phyloP scores from a whole-genome alignment of 2,113 vertebrate genomes.

The Gnathonemus echidnorhynchus region DNA sequence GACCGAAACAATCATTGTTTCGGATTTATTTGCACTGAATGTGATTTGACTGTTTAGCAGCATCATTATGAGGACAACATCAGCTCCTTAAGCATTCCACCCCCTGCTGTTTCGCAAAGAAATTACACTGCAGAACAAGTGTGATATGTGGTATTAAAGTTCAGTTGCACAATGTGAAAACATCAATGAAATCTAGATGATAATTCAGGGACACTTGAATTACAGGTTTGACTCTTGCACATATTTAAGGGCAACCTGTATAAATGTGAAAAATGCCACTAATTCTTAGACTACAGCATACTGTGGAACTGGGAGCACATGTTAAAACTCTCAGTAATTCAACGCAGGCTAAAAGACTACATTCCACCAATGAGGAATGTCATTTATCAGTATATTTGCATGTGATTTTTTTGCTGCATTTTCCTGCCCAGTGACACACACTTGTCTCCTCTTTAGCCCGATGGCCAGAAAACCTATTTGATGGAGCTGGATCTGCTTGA shows the following conservation, averaged over 20 bases:
- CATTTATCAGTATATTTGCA: neutral
- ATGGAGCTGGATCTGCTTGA: constrained; percentile 79
- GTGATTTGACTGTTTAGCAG: neutral
- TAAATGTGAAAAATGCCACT: neutral
- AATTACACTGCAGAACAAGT: neutral
- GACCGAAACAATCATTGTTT: neutral
- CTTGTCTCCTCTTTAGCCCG: constrained; percentile 47
- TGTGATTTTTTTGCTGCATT: neutral
- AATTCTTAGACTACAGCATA: neutral
- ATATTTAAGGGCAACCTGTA: neutral
- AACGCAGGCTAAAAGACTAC: neutral
- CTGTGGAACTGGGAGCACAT: neutral
- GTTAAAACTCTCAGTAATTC: neutral
- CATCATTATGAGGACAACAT: neutral
- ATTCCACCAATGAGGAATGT: neutral
- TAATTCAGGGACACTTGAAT: neutral
- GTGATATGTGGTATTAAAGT: neutral
- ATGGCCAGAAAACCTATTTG: constrained; percentile 33
- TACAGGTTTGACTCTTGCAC: neutral
- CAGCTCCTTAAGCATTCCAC: neutral
- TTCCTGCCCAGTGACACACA: neutral
- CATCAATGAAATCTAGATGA: neutral
- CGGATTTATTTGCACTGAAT: neutral
- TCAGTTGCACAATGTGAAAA: neutral
- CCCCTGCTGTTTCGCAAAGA: neutral